A percentile compares a stretch with the other conserved stretches of the same genome.
Conservation (phyloP, 2,888 invertebrate species). For the Idaea biselata region DNA sequence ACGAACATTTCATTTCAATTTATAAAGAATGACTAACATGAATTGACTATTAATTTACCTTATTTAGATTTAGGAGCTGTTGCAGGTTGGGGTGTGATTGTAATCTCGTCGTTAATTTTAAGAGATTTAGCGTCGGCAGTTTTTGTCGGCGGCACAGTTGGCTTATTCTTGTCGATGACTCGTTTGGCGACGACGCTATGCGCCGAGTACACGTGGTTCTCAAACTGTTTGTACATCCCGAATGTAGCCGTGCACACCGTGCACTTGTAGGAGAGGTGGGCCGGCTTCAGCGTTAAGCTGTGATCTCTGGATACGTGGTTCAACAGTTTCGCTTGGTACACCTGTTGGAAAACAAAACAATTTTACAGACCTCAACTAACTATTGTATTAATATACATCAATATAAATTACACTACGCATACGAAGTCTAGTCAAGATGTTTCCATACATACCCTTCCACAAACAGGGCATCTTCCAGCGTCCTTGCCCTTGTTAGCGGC, state of each 20-base stretch:
- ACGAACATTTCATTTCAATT: too few species aligned
- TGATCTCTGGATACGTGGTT: slow-evolving; percentile 96
- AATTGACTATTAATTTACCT: slow-evolving; percentile 37
- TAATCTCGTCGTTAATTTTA: slow-evolving; percentile 94
- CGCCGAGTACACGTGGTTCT: slow-evolving; percentile 95
- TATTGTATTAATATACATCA: too few species aligned
- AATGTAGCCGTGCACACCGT: slow-evolving; percentile 97
- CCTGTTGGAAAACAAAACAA: slow-evolving; percentile 73
- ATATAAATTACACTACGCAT: neutral
- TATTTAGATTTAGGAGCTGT: slow-evolving; percentile 49
- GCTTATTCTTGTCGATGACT: slow-evolving; percentile 63
- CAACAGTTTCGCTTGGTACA: slow-evolving; percentile 95
- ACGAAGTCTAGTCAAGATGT: neutral
- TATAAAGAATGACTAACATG: neutral
- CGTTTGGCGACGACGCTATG: slow-evolving; percentile 94
- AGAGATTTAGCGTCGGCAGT: slow-evolving; percentile 74
- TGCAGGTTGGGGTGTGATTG: slow-evolving; percentile 90
- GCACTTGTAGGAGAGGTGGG: slow-evolving; percentile 96
- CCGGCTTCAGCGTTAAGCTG: slow-evolving; percentile 94
- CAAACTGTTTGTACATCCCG: slow-evolving; percentile 96
- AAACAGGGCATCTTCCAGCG: slow-evolving; percentile 95
- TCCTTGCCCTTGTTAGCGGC: slow-evolving; percentile 97
- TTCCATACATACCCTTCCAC: slow-evolving; percentile 88
- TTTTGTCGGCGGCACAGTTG: slow-evolving; percentile 34
- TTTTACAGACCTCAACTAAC: neutral